Percentiles rank a stretch among this genome's conserved stretches.
Conservation (phyloP, 2,113 vertebrate species). For the Tychaedon coryphoeus region DNA sequence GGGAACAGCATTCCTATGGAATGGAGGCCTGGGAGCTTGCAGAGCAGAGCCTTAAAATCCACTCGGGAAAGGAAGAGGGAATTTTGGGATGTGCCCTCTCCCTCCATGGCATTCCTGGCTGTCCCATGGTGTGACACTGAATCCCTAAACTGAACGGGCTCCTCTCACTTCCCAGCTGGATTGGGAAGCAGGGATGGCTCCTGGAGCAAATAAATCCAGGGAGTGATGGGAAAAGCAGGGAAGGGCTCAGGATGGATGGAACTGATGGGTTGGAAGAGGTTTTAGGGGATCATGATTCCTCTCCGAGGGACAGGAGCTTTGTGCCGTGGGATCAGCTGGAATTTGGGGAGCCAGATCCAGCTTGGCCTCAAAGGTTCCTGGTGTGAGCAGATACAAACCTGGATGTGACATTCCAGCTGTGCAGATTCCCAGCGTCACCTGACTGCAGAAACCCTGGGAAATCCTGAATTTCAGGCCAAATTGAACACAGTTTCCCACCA, state of each 20-base stretch:
- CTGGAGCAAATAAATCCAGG: neutral
- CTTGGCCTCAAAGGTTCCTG: accelerated
- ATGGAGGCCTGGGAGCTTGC: neutral
- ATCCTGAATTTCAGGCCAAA: neutral
- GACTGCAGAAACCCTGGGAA: neutral
- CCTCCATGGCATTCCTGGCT: neutral
- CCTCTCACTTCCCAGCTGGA: neutral
- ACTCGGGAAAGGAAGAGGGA: neutral
- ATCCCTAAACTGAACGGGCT: neutral
- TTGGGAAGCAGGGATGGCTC: neutral
- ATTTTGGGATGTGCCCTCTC: neutral
- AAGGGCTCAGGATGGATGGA: neutral
- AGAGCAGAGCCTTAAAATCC: neutral
- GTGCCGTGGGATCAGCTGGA: neutral
- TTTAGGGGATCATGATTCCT: neutral
- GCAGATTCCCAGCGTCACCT: neutral
- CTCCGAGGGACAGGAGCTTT: neutral
- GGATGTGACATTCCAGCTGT: neutral
- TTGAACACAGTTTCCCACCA: neutral
- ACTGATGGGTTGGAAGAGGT: neutral
- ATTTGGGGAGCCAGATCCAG: neutral
- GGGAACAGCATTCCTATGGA: neutral
- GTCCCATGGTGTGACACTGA: neutral
- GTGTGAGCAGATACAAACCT: neutral
- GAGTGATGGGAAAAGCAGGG: accelerated